Percentiles rank a stretch among this genome's conserved stretches.
phyloP scores from a whole-genome alignment of 2,797 vertebrate species.

The Melanotaenia parkinsoni region DNA sequence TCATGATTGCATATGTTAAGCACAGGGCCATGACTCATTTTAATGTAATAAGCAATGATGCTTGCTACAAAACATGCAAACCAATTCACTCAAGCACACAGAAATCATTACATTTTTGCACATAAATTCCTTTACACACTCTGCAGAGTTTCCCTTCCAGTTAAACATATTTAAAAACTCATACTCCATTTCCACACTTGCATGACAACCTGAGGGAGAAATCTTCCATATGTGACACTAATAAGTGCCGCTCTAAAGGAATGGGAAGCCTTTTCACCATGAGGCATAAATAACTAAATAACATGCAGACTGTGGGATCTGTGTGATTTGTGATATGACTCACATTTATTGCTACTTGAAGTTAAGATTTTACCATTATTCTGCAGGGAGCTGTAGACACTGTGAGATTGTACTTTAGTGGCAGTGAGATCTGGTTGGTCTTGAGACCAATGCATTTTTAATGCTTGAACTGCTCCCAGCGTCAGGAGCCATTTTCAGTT shows the following conservation, averaged over 20 bases:
- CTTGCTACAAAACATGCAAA: constrained; percentile 6
- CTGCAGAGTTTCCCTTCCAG: constrained; percentile 55
- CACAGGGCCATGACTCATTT: constrained; percentile 24
- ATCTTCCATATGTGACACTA: constrained; percentile 74
- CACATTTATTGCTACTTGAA: constrained; percentile 65
- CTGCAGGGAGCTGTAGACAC: constrained; percentile 24
- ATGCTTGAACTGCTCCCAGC: constrained; percentile 22
- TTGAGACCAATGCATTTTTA: constrained; percentile 67
- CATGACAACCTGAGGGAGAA: constrained; percentile 72
- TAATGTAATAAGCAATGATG: constrained; percentile 46
- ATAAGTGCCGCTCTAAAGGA: constrained; percentile 66
- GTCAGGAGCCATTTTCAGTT: constrained; percentile 44
- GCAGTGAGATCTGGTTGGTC: constrained; percentile 40
- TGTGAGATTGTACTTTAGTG: constrained; percentile 21
- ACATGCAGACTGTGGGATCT: constrained; percentile 51
- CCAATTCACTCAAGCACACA: constrained; percentile 25
- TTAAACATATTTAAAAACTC: constrained; percentile 69
- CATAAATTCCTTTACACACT: constrained; percentile 24
- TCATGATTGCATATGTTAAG: constrained; percentile 23
- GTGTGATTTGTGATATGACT: constrained; percentile 64
- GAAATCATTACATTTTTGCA: constrained; percentile 30
- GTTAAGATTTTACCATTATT: constrained; percentile 44
- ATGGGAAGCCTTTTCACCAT: constrained; percentile 52
- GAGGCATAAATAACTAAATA: constrained; percentile 73
- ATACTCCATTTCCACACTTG: constrained; percentile 56